phyloP scores from a whole-genome alignment of 2,797 vertebrate genomes.

The Channa striata region DNA sequence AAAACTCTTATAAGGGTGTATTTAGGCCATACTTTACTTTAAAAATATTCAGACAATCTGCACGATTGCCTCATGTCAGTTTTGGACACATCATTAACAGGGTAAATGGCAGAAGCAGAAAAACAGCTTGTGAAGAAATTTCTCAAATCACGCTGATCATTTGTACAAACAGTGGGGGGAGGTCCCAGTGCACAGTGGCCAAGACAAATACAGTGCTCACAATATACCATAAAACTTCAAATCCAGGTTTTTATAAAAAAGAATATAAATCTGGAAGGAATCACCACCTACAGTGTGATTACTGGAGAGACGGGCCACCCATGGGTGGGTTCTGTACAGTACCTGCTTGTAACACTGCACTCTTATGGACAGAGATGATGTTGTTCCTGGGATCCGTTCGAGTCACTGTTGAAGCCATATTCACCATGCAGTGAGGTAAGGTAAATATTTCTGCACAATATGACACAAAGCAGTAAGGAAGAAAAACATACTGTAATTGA shows the following conservation, averaged over 20 bases:
- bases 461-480: background rate
- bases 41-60: background rate
- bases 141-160: background rate
- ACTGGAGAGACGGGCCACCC: no score
- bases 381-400: no score
- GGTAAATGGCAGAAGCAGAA: no score
- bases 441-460: constrained; percentile 12
- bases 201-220: background rate
- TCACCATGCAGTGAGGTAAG: constrained; percentile 3
- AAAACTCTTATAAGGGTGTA: background rate
- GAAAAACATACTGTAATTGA: constrained; percentile 13
- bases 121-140: background rate
- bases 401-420: constrained; percentile 1
- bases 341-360: no score
- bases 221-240: background rate
- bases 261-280: no score
- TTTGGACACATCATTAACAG: background rate
- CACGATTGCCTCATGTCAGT: background rate
- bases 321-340: no score
- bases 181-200: background rate
- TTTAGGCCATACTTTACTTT: background rate
- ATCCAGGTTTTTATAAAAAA: constrained; percentile 9
- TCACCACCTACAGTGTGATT: no score
- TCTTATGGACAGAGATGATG: no score
- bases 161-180: background rate